Base-by-base conservation (phyloP, 2,888 invertebrate genomes). In the Parthenolecanium corni region DNA sequence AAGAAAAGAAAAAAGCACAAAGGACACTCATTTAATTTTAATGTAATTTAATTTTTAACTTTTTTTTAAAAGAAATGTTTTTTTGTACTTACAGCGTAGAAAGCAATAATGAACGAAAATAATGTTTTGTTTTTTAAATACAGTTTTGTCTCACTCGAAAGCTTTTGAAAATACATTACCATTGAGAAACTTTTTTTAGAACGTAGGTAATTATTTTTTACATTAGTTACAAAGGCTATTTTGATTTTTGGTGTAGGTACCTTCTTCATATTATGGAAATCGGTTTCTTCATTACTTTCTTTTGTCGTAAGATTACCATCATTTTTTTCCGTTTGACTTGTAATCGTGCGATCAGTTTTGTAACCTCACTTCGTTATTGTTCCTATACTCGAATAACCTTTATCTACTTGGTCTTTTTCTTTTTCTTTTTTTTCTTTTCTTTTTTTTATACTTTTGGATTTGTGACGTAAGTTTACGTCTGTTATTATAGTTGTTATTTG, bases 51-150 rank as follows among this genome's bases (percentile, higher is more conserved):
- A 18, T 49, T 65, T 69, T 70, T 31, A 85, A 85, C 67, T 84
- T 74, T 42, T 42, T 14, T 14, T 14, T 57, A 57, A 18, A 44
- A 6, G 44, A 31, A 31, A 6, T 49, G 4, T 23, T 49, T 14
- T 49, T 49, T 65, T 69, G 70, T 31, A 85, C 85, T 67, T 84
- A 74, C 18, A 9, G 44, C 14, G n/a, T 57, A 57, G 57, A 46
- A 57, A 57, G 57, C 57, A 57, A 57, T 57, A 49, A 21, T 6
- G 14, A 49, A 49, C 5, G 6, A 49, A 49, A 49, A 18, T 21
- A 6, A 46, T 40, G 25, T 21, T 42, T 56, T 4, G 46, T 46
- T 46, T 25, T 21, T 24, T 44, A 46, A 57, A 16, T 24, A 14
- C 44, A 42, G 5, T n/a, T 42, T 42, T 9, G 14, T 42, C 16